These are phyloP conservation scores for Astreopora myriophthalma DNA, from an alignment of 64 coral and sea anemone species.

Conservation along the genomic window DNA sequence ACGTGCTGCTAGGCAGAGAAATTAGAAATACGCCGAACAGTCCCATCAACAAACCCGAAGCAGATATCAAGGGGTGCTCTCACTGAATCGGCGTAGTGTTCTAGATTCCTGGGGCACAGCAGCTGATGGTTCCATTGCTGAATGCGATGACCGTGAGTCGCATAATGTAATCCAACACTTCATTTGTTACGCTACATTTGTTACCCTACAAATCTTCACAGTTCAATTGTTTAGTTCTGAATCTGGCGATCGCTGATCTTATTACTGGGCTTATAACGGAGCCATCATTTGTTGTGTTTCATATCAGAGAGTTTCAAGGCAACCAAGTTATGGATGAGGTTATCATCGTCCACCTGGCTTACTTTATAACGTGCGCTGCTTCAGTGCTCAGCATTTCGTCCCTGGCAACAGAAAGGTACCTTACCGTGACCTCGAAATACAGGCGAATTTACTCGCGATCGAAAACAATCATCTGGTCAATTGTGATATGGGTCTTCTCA, in stretches of 20 bases:
- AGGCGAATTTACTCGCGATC: conserved; percentile 35
- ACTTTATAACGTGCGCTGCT: conserved; percentile 79
- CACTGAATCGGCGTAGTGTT: no score
- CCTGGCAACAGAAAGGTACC: conserved; percentile 75
- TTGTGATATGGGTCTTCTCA: conserved; percentile 65
- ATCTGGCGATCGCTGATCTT: neutral
- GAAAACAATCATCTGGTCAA: conserved; percentile 26
- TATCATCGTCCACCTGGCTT: conserved; percentile 58
- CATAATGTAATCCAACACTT: no score
- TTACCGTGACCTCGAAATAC: conserved; percentile 64
- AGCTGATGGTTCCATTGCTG: no score
- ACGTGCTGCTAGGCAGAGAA: no score
- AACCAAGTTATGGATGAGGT: neutral
- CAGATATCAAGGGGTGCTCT: no score
- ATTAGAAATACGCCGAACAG: no score
- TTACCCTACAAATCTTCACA: no score
- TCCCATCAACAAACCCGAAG: no score
- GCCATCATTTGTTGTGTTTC: conserved; percentile 36
- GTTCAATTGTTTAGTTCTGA: neutral
- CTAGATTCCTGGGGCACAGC: no score
- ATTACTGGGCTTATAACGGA: conserved; percentile 38
- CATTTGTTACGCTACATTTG: no score
- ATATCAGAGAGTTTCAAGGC: conserved; percentile 55
- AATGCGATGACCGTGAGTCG: no score
- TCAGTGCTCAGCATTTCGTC: conserved; percentile 82